These are phyloP conservation scores for Pardosa pseudoannulata DNA, from an alignment of 2,888 invertebrate species.

Conservation along the genomic window DNA sequence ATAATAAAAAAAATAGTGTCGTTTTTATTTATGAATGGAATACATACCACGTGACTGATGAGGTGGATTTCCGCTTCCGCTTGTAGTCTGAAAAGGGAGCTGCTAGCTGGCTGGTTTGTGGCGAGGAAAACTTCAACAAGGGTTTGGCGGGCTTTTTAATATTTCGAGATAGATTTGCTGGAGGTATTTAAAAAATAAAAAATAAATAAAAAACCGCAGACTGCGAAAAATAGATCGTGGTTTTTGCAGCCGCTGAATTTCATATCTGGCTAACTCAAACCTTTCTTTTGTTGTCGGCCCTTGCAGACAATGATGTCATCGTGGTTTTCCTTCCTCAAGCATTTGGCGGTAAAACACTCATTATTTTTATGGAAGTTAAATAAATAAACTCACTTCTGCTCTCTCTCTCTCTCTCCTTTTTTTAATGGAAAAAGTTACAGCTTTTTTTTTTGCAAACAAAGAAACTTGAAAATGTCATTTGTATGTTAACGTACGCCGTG, in stretches of 20 bases:
- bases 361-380: constrained; percentile 62
- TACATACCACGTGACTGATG: constrained; percentile 57
- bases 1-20: not conserved
- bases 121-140: constrained; percentile 53
- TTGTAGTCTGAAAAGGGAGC: constrained; percentile 9
- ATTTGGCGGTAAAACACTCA: constrained; percentile 30
- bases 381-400: constrained; percentile 52
- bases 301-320: constrained; percentile 53
- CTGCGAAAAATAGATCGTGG: constrained; percentile 11
- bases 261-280: constrained; percentile 28
- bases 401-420: not conserved
- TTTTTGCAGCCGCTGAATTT: constrained; percentile 12
- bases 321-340: constrained; percentile 54
- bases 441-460: constrained; percentile 44
- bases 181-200: constrained; percentile 36
- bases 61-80: constrained; percentile 70
- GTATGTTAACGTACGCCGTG: constrained; percentile 31
- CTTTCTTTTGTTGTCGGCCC: constrained; percentile 56
- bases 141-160: constrained; percentile 24
- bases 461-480: constrained; percentile 61
- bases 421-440: constrained; percentile 37
- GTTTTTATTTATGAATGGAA: constrained; percentile 60
- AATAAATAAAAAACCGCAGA: no score
- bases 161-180: constrained; percentile 48
- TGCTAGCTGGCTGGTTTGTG: no score